Base-by-base conservation (phyloP, 2,888 invertebrate species). In the Pachymerium ferrugineum region DNA sequence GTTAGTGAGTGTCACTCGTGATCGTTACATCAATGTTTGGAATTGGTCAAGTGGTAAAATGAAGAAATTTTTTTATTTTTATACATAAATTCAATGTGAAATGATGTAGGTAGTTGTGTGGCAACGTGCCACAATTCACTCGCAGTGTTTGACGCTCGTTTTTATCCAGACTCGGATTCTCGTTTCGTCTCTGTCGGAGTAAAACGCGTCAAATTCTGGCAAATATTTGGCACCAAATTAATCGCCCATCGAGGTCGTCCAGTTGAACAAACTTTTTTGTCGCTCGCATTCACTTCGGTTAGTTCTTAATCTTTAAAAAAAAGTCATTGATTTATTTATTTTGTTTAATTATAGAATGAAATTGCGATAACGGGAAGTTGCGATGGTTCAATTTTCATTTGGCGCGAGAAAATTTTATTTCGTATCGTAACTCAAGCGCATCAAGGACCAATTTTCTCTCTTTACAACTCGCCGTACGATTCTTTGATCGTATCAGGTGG, bases 141-240 rank as follows among this genome's bases (percentile, higher is more conserved):
- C 67, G n/a, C 72, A 38, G 1, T 31, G 73, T 35, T 62, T n/a
- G 70, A 35, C 14, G 69, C 71, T 19, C 22, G 70, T 19, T 75
- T 75, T 71, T 73, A 82, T 77, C 83, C 82, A 3, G 78, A 81
- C 75, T 82, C 81, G 71, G 74, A 76, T 31, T 79, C 78, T 75
- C 79, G 80, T 68, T 78, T 84, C 33, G 82, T 84, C 19, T 82
- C 83, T 35, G 83, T 83, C 54, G 84, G 84, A 14, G 79, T 82
- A 4, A 83, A 82, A 77, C 84, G 83, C 78, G 82, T 84, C 78
- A 82, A 83, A 78, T 83, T 84, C 79, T 84, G 84, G 84, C 80
- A 78, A 28, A 81, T 83, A 75, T 79, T 82, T 76, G 83, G 83
- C 80, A 77, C 70, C 47, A 74, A 75, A 28, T 67, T 78, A 22